A percentile compares a stretch with the other conserved stretches of the same genome.
Conservation (phyloP, 2,888 invertebrate species). For the Lacanobia oleracea region DNA sequence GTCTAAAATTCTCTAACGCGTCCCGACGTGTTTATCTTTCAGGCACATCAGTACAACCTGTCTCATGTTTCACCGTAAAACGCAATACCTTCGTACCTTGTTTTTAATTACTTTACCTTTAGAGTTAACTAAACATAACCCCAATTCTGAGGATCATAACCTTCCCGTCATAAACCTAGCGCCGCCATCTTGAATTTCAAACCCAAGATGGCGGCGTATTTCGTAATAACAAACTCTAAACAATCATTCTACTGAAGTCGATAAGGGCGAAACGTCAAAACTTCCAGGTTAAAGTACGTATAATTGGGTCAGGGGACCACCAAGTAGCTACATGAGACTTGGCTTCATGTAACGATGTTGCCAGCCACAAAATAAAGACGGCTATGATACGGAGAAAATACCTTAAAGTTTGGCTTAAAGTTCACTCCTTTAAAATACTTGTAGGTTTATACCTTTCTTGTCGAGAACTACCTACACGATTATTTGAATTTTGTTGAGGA, state of each 20-base stretch:
- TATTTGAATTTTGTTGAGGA: neutral
- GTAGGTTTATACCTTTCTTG: neutral
- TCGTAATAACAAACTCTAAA: slow-evolving; percentile 53
- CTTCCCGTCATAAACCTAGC: slow-evolving; percentile 31
- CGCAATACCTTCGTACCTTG: slow-evolving; percentile 6
- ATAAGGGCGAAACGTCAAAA: slow-evolving; percentile 42
- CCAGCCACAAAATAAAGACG: slow-evolving; percentile 27
- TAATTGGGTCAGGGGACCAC: slow-evolving; percentile 40
- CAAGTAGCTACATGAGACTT: neutral
- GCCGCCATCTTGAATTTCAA: slow-evolving; percentile 53
- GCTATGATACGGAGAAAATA: slow-evolving; percentile 24
- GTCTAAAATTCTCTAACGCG: neutral
- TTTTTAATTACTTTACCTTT: slow-evolving; percentile 42
- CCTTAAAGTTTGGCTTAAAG: slow-evolving; percentile 3
- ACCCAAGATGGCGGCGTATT: slow-evolving; percentile 25
- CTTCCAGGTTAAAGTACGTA: slow-evolving; percentile 29
- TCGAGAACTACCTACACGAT: neutral
- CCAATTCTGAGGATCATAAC: slow-evolving; percentile 28
- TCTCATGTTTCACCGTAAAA: slow-evolving; percentile 34
- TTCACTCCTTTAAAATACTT: neutral
- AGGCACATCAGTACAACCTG: neutral
- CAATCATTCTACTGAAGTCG: slow-evolving; percentile 48
- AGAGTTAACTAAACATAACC: slow-evolving; percentile 50
- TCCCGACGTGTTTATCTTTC: neutral
- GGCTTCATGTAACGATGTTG: slow-evolving; percentile 20